Conservation (phyloP, 2,888 invertebrate genomes). For the Drosophila rellima region DNA sequence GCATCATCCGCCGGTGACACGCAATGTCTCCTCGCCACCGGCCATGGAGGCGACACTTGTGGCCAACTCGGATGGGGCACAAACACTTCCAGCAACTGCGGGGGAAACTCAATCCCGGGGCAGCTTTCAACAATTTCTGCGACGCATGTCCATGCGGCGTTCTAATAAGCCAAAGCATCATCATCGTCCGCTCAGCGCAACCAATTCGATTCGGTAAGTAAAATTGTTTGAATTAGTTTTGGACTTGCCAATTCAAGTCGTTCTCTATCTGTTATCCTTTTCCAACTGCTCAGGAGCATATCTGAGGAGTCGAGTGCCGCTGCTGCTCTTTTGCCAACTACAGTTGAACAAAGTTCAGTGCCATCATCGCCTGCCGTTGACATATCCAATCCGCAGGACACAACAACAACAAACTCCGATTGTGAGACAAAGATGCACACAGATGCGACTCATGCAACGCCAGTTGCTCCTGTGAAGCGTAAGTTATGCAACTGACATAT, state of each 20-base stretch:
- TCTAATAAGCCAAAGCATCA: conserved; percentile 80
- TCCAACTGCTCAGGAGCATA: conserved; percentile 68
- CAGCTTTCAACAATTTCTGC: conserved; percentile 85
- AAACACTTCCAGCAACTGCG: conserved; percentile 4
- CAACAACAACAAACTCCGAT: conserved; percentile 52
- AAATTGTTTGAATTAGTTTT: conserved; percentile 9
- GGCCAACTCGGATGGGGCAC: conserved; percentile 6
- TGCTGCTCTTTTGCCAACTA: conserved; percentile 63
- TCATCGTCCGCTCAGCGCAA: conserved; percentile 78
- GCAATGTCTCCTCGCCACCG: conserved; percentile 87
- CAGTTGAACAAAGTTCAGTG: conserved; percentile 71
- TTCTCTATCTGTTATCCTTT: background rate
- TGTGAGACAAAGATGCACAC: conserved; percentile 48
- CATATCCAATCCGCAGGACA: conserved; percentile 43
- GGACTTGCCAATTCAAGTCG: background rate
- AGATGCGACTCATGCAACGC: background rate
- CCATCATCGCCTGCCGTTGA: conserved; percentile 51
- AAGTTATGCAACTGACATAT: conserved; percentile 66
- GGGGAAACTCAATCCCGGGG: conserved; percentile 53
- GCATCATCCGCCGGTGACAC: conserved; percentile 85
- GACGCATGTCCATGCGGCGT: conserved; percentile 85
- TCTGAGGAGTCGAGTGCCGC: conserved; percentile 76
- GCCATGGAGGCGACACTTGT: conserved; percentile 62
- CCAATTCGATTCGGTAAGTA: conserved; percentile 85
- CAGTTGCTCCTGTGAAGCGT: conserved; percentile 56